Percentiles rank a stretch among this genome's conserved stretches.
These are phyloP conservation scores for Carterocephalus palaemon DNA, from an alignment of 2,888 invertebrate genomes.

Conservation along the genomic window DNA sequence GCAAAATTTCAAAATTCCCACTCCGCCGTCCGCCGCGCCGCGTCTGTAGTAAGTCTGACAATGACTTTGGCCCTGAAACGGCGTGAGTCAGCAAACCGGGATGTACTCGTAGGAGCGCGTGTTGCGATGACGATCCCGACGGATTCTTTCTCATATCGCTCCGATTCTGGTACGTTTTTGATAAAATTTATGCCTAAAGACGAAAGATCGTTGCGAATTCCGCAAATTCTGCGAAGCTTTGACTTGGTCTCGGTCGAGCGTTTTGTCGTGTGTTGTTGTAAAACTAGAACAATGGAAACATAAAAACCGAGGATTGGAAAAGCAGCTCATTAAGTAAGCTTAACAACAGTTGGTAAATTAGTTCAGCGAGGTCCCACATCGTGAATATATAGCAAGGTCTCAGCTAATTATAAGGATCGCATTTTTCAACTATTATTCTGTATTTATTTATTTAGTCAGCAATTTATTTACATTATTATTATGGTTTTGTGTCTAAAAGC, in stretches of 20 bases:
- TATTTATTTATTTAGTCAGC: no score
- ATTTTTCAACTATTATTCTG: no score
- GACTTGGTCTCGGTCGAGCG: slow-evolving; percentile 40
- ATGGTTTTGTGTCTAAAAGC: no score
- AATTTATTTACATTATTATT: no score
- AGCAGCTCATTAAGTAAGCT: no score
- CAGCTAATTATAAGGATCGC: no score
- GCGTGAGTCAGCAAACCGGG: slow-evolving; percentile 54
- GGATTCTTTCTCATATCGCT: slow-evolving; percentile 37
- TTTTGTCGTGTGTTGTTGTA: slow-evolving; percentile 51
- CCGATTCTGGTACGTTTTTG: no score
- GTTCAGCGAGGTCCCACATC: no score
- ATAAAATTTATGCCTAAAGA: slow-evolving; percentile 11
- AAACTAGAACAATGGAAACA: slow-evolving; percentile 73
- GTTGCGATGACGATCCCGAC: slow-evolving; percentile 50
- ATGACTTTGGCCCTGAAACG: slow-evolving; percentile 34
- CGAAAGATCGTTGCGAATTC: background rate
- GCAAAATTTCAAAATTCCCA: slow-evolving; percentile 72
- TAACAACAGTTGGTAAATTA: no score
- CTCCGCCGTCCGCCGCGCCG: no score
- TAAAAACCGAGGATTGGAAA: no score
- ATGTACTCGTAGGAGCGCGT: slow-evolving; percentile 38
- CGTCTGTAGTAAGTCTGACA: slow-evolving; percentile 76
- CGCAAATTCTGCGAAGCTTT: background rate
- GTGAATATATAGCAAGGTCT: no score